Base-by-base conservation (phyloP, 2,888 invertebrate species). In the Drosophila lacicola region DNA sequence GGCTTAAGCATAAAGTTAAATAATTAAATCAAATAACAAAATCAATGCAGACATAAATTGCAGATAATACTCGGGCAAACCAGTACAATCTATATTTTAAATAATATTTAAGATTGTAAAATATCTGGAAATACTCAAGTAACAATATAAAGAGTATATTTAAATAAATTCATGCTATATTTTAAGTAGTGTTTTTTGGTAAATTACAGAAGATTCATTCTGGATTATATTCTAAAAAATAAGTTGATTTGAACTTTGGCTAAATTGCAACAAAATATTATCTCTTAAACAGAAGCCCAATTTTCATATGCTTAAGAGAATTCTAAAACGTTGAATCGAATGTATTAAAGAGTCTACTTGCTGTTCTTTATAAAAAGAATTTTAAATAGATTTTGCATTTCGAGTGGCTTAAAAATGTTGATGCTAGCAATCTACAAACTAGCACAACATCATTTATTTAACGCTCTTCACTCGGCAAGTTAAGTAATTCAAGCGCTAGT, bases 391-490 rank as follows among this genome's bases (percentile, higher is more conserved):
- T 45, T 54, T 53, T 41, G 13, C 4, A 36, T 0, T 37, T 33
- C 3, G 42, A 68, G 3, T 25, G 4, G 11, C 11, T 11, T 11
- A 10, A 8, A 14, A 21, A 11, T 14, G 11, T 8, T 44, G 19
- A 11, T 39, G 33, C 33, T 10, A 3, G 50, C 17, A 3, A 36
- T 39, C 37, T 13, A 33, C 29, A 54, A 34, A 41, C 46, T 51
- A 29, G 19, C 14, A 36, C 37, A 71, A 42, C 34, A 61, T 50
- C 72, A 60, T 56, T 65, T 50, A 77, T 61, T 74, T 65, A 72
- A 72, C 53, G 41, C 58, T 71, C 65, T 55, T 77, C 60, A 45
- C 34, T 65, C 25, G 25, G 46, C 42, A 21, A 54, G 49, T n/a
- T 39, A 53, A 56, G 53, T 61, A 54, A 72, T 55, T 51, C n/a